Evolutionary conservation across 1,140 invertebrate species (phyloP), one percentile per base, ranked within the genome.

Genomic region (Aporrectodea caliginosa): DNA sequence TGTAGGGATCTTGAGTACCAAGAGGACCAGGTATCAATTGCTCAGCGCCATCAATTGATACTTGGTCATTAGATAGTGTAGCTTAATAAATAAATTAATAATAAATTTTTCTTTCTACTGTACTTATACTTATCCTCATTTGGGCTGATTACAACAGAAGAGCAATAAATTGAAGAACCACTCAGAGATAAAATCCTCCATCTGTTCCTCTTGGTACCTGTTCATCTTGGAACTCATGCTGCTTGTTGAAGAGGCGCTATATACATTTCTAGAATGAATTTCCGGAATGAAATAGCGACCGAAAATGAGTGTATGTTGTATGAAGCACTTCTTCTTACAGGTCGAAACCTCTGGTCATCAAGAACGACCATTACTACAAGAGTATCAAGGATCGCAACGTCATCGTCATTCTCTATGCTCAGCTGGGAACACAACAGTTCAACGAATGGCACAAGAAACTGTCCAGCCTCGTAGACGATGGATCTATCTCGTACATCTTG

Each of bases 341-440:
- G 73, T 58, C 83, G 6, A 80, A 80, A 34, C 80, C 88, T 35
- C 90, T 92, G 82, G 91, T 92, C 43, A 96, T 93, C 84, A 91
- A 92, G 77, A 90, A 95, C 79, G 96, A 98, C 89, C 95, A 96
- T 87, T 91, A 93, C 84, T 96, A 93, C 88, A 93, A 93, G 31
- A 92, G 91, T n/a, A 35, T 79, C 1, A 78, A 83, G 35, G 77
- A 82, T 58, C 76, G 80, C 27, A 35, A 91, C 43, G 91, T 92
- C 35, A 91, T 91, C n/a, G 92, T 94, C 32, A 89, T 94, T 73
- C 88, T 98, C 1, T 98, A 98, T 90, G 94, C 92, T 72, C 92
- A 97, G 89, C 89, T 98, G 78, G 95, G 94, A 6, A 92, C 92
- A 34, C 82, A 88, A 58, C 91, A 91, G 35, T 97, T 98, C 87